These are phyloP conservation scores for Nothura maculosa DNA, from an alignment of 2,797 vertebrate species.

Conservation along the genomic window DNA sequence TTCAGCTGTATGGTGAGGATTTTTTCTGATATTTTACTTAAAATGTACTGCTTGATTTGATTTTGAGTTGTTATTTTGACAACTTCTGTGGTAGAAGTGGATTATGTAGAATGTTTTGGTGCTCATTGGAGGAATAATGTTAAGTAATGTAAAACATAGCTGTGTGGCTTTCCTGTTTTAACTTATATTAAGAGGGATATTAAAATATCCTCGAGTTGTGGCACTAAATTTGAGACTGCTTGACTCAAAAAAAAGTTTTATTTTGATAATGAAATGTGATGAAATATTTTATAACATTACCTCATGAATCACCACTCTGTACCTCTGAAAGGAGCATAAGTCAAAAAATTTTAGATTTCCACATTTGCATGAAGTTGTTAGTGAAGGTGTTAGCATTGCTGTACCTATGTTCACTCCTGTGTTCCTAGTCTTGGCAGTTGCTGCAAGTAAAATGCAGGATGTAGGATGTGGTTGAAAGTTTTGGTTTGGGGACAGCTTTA, in stretches of 20 bases:
- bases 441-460: background rate
- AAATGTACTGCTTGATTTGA: background rate
- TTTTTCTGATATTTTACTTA: background rate
- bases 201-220: background rate
- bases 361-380: background rate
- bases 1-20: background rate
- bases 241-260: background rate
- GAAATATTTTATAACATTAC: background rate
- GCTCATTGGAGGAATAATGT: background rate
- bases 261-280: background rate
- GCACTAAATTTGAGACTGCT: background rate
- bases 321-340: background rate
- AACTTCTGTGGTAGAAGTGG: background rate
- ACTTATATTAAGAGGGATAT: background rate
- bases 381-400: background rate
- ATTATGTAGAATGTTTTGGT: background rate
- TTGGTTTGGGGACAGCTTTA: slow-evolving; percentile 45
- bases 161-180: background rate
- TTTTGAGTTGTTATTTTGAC: background rate
- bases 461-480: slow-evolving; percentile 17
- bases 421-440: slow-evolving; percentile 4
- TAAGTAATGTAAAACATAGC: background rate
- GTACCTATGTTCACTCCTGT: background rate
- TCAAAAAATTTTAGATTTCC: background rate
- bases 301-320: background rate